phyloP scores from a whole-genome alignment of 2,113 vertebrate genomes.

The Laticauda colubrina region DNA sequence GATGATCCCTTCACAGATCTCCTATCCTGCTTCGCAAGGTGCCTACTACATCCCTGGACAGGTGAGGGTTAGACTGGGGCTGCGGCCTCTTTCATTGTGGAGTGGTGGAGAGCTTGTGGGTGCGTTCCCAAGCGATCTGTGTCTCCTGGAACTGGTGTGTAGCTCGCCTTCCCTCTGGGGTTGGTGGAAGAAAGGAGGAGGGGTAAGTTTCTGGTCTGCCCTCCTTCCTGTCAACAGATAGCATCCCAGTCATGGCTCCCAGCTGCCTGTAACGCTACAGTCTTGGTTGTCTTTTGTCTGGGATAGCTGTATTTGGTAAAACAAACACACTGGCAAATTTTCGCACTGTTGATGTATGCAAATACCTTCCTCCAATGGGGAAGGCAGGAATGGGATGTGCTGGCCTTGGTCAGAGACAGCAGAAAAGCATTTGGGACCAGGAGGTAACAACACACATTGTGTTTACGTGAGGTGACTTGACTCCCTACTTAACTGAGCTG shows the following conservation, averaged over 20 bases:
- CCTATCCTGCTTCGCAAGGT: constrained; percentile 87
- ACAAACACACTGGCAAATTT: background rate
- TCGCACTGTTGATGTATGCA: background rate
- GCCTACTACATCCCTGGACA: constrained; percentile 92
- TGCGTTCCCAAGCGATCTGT: background rate
- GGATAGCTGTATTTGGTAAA: background rate
- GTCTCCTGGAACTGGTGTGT: background rate
- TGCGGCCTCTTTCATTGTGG: background rate
- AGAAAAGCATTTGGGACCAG: background rate
- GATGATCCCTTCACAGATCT: constrained; percentile 94
- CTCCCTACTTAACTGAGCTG: background rate
- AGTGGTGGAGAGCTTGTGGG: background rate
- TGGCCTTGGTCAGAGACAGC: no score
- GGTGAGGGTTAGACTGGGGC: constrained; percentile 69
- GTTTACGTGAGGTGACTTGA: background rate
- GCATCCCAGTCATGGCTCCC: background rate
- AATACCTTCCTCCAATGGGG: no score
- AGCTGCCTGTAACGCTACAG: background rate
- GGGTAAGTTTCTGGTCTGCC: background rate
- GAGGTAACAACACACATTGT: background rate
- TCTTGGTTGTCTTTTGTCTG: background rate
- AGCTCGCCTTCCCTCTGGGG: constrained; percentile 2
- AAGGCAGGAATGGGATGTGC: background rate
- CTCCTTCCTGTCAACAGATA: background rate
- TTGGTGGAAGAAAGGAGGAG: background rate